Evolutionary conservation across 2,113 vertebrate genomes (phyloP).

Genomic region (Actenoides lindsayi): DNA sequence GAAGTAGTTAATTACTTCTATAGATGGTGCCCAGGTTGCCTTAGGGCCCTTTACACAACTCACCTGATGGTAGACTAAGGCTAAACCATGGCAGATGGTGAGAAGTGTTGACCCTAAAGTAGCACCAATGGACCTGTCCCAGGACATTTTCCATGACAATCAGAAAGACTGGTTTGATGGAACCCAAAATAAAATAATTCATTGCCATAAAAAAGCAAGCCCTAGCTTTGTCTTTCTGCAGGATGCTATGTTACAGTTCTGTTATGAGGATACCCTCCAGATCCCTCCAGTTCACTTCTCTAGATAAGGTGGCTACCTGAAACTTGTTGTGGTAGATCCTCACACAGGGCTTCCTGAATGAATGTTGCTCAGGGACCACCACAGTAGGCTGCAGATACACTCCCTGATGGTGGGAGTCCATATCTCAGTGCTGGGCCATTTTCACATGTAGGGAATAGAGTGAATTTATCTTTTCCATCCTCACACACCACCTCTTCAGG

Average conservation of each 20-base stretch:
- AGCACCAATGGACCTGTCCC: not conserved
- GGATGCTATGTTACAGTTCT: not conserved
- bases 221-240: not conserved
- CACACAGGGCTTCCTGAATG: not conserved
- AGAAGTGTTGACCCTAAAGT: not conserved
- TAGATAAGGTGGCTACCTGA: not conserved
- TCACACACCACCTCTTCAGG: fast-evolving
- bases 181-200: not conserved
- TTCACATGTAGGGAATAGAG: not conserved
- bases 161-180: not conserved
- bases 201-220: not conserved
- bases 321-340: not conserved
- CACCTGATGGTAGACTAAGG: not conserved
- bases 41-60: not conserved
- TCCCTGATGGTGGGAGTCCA: not conserved
- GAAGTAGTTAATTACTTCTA: not conserved
- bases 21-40: not conserved
- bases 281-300: not conserved
- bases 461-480: not conserved
- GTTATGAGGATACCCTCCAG: not conserved
- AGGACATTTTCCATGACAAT: not conserved
- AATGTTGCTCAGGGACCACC: not conserved
- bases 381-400: not conserved
- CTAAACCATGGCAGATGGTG: not conserved
- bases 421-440: not conserved